phyloP scores from a whole-genome alignment of 1,140 invertebrate species.

The Leptinotarsa undecemlineata region DNA sequence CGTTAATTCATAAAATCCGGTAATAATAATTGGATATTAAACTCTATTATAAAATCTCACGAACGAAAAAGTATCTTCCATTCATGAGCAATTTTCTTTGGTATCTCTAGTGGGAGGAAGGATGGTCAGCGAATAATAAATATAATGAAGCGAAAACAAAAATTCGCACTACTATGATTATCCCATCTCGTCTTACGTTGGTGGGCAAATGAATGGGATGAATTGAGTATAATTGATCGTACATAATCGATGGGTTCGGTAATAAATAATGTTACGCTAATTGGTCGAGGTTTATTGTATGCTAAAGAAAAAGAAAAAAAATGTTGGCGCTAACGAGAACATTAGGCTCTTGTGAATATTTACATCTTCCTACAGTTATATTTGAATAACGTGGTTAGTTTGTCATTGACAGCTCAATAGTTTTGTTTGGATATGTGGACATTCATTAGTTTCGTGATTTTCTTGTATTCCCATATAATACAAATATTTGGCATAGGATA shows the following conservation, averaged over 20 bases:
- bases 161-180: slow-evolving; percentile 3
- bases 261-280: slow-evolving; percentile 3
- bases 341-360: neutral
- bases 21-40: neutral
- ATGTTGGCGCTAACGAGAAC: neutral
- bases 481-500: too few species aligned
- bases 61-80: neutral
- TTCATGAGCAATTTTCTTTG: neutral
- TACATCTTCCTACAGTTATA: slow-evolving; percentile 1
- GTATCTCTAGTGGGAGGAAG: neutral
- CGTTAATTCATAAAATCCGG: neutral
- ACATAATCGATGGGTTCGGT: slow-evolving; percentile 4
- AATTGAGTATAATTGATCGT: slow-evolving; percentile 6
- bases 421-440: too few species aligned
- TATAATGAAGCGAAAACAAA: neutral
- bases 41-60: neutral
- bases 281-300: neutral
- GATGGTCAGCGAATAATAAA: neutral
- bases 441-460: too few species aligned
- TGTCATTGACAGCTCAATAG: too few species aligned
- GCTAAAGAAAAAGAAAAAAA: neutral
- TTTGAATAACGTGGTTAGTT: neutral
- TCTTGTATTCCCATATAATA: too few species aligned
- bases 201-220: slow-evolving; percentile 4
- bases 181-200: slow-evolving; percentile 5